Evolutionary conservation across 2,888 invertebrate species (phyloP).

Genomic region (Dyspetes luteomarginatus): DNA sequence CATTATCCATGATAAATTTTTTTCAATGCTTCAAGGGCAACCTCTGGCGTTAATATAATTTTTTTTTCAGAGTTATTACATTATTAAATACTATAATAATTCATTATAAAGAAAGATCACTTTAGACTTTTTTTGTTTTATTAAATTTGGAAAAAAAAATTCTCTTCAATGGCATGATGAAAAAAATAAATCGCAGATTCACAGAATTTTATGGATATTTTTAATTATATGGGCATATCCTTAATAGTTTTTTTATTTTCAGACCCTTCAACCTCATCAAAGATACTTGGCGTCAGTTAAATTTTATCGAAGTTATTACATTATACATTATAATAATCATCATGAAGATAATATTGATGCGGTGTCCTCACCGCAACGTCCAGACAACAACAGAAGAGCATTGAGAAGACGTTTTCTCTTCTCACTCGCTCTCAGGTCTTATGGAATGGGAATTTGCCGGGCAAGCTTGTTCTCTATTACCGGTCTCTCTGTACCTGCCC

Average conservation of each 20-base stretch:
- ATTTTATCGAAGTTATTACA: constrained; percentile 37
- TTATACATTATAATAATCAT: constrained; percentile 55
- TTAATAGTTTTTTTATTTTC: not conserved
- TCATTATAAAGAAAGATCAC: too few species aligned
- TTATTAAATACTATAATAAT: too few species aligned
- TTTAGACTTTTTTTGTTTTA: too few species aligned
- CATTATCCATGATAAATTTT: too few species aligned
- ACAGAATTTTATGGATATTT: too few species aligned
- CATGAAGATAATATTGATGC: constrained; percentile 59
- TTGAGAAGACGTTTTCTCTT: constrained; percentile 5
- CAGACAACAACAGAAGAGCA: constrained; percentile 40
- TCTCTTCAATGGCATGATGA: too few species aligned
- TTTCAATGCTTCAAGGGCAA: too few species aligned
- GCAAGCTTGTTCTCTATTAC: constrained; percentile 67
- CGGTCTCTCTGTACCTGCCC: constrained; percentile 72
- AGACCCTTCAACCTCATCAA: constrained; percentile 8
- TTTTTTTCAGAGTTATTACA: too few species aligned
- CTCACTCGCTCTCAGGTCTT: constrained; percentile 14
- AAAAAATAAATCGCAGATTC: too few species aligned
- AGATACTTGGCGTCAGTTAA: not conserved
- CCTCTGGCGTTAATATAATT: too few species aligned
- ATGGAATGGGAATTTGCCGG: constrained; percentile 59
- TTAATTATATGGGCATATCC: too few species aligned
- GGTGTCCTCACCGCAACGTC: constrained; percentile 50
- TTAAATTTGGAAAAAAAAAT: too few species aligned